Percentiles rank a stretch among this genome's conserved stretches.
Conservation (phyloP, 2,888 invertebrate genomes). For the Caenorhabditis japonica region DNA sequence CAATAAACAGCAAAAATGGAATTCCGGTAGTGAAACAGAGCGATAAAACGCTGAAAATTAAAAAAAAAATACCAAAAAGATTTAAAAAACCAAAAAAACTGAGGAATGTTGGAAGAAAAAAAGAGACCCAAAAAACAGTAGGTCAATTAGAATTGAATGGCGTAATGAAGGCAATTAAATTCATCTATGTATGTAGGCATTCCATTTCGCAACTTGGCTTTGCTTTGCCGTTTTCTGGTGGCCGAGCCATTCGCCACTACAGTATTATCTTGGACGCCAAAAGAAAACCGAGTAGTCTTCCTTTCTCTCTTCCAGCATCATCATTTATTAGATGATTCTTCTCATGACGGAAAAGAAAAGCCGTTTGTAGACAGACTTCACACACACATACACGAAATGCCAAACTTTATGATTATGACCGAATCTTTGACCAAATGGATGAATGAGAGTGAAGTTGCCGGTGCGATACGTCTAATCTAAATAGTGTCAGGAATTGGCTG, state of each 20-base stretch:
- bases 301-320: no score
- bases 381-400: slow-evolving; percentile 24
- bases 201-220: no score
- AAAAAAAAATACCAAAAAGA: not conserved
- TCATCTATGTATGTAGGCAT: not conserved
- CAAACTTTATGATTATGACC: slow-evolving; percentile 48
- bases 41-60: not conserved
- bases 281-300: no score
- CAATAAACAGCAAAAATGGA: no score
- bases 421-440: no score
- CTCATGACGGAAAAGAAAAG: slow-evolving; percentile 24
- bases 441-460: no score
- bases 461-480: no score
- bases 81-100: not conserved
- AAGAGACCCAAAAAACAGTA: slow-evolving; percentile 10
- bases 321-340: slow-evolving; percentile 7
- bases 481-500: slow-evolving; percentile 7
- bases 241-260: no score
- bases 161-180: slow-evolving; percentile 32
- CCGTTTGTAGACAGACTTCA: no score
- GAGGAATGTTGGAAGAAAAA: not conserved
- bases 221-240: no score
- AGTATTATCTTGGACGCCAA: no score
- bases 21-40: no score
- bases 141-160: slow-evolving; percentile 11